Evolutionary conservation across 2,797 vertebrate genomes (phyloP), one percentile per base, ranked within the genome.

Genomic region (Lerista edwardsae): DNA sequence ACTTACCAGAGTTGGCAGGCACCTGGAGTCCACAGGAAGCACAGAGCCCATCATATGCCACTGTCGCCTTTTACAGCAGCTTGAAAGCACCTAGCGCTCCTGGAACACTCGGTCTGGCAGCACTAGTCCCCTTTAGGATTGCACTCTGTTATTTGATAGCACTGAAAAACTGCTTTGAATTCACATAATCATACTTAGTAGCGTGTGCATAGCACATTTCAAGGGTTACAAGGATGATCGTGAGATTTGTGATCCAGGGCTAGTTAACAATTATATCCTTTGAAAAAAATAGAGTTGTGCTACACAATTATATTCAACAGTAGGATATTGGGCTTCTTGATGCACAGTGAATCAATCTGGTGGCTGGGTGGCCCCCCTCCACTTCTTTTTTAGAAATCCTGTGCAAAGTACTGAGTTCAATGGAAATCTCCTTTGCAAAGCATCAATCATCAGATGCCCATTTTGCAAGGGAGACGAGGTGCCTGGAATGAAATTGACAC

Each of bases 321-420:
- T 79, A 90, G 89, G 91, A 86, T 82, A 88, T 92, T 95, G 93
- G 87, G 87, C 85, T 93, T 93, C 88, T 95, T 94, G 94, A 80
- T 86, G 83, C 92, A 93, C 91, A 95, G 91, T 69, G 91, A 88
- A 94, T 94, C 95, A 95, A 94, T 95, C 91, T 93, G 80, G 74
- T 17, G 44, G 51, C 87, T 80, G 68, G 88, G 88, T 92, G 44
- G 44, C 11, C 11, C 80, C 57, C 8, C 87, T 90, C 90, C 86
- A 75, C 86, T 91, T 93, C 95, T 61, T 89, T 93, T 95, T 96
- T n/a, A n/a, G 94, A 95, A 94, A 90, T 95, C 84, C 88, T 90
- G 86, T 73, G 87, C 75, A 34, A 67, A 91, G 76, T 68, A 69
- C 94, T 94, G 89, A 89, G 89, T 92, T 93, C 89, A 78, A 84